These are phyloP conservation scores for Zoanthus sansibaricus DNA, from an alignment of 92 coral and sea anemone species.

Conservation along the genomic window DNA sequence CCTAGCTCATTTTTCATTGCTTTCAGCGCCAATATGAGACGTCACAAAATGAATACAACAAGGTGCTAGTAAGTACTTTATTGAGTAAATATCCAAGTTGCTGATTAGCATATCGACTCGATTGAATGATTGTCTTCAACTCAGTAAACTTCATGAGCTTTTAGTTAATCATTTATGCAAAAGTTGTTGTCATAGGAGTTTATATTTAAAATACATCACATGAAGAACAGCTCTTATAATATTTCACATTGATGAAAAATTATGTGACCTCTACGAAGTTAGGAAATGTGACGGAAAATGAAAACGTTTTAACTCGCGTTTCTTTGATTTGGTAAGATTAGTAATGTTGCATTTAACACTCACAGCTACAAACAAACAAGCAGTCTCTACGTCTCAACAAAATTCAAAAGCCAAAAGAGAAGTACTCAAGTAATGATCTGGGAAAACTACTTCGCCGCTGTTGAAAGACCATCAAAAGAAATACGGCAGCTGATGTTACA, in stretches of 20 bases:
- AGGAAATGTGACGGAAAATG: background rate
- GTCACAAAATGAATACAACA: too few species aligned
- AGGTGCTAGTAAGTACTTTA: too few species aligned
- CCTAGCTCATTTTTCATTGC: too few species aligned
- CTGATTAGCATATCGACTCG: too few species aligned
- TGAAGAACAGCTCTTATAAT: background rate
- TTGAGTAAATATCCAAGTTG: too few species aligned
- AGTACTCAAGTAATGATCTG: conserved; percentile 1
- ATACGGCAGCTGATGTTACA: background rate
- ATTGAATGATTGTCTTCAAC: too few species aligned
- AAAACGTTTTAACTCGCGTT: background rate
- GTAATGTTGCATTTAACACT: background rate
- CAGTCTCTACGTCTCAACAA: background rate
- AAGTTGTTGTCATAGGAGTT: too few species aligned
- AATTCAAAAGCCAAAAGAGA: background rate
- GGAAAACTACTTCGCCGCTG: background rate
- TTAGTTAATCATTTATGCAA: too few species aligned
- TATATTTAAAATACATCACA: background rate
- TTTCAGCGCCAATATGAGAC: too few species aligned
- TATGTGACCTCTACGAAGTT: too few species aligned
- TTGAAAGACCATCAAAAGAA: background rate
- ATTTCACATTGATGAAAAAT: background rate
- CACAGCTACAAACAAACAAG: background rate
- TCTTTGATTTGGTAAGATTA: background rate
- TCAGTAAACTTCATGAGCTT: too few species aligned